These are phyloP conservation scores for Drymodes brunneopygia DNA, from an alignment of 2,113 vertebrate genomes.

Conservation along the genomic window DNA sequence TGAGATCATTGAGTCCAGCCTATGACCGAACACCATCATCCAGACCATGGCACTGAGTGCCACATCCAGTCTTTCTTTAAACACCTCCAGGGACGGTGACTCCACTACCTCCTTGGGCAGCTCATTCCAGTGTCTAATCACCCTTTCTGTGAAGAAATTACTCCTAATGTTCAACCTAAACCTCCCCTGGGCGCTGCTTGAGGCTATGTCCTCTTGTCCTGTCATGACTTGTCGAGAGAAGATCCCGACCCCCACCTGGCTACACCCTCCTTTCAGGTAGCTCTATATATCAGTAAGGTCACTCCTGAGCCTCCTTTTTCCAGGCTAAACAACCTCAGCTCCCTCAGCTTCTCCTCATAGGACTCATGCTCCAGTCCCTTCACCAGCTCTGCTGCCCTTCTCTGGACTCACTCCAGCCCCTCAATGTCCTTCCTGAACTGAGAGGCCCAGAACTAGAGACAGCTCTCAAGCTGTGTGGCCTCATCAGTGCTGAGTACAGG, in stretches of 20 bases:
- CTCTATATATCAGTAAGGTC: not conserved
- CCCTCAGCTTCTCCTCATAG: accelerated
- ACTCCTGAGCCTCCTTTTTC: not conserved
- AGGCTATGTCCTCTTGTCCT: not conserved
- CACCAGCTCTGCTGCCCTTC: not conserved
- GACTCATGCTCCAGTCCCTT: accelerated
- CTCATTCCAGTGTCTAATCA: not conserved
- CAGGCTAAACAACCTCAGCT: not conserved
- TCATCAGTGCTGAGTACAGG: not conserved
- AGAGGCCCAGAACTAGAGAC: not conserved
- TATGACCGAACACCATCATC: accelerated
- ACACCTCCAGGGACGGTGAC: accelerated
- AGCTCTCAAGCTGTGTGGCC: accelerated
- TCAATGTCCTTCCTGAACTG: not conserved
- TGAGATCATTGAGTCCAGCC: not conserved
- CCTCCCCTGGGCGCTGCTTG: accelerated
- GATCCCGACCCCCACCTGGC: accelerated
- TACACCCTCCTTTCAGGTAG: not conserved
- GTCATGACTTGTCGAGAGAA: not conserved
- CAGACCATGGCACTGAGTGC: too few relatives aligned
- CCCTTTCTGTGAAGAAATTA: not conserved
- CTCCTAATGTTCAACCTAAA: not conserved
- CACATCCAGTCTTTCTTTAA: not conserved
- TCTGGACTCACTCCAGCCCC: accelerated
- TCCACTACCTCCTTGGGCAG: not conserved